Conservation (phyloP, 2,888 invertebrate genomes). For the Lapara coniferarum region DNA sequence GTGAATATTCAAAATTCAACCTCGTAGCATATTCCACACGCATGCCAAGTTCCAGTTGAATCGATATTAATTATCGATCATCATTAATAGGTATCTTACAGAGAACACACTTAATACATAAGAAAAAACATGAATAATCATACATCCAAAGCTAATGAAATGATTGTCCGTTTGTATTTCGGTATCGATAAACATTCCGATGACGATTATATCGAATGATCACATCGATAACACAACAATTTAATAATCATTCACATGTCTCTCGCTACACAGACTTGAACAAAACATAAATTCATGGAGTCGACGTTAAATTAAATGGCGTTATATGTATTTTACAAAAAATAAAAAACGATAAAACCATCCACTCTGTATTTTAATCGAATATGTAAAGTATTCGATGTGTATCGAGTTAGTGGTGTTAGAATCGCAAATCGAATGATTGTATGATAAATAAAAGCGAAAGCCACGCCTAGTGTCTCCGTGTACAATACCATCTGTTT, state of each 20-base stretch:
- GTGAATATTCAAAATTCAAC: constrained; percentile 35
- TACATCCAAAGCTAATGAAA: constrained; percentile 79
- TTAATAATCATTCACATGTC: constrained; percentile 65
- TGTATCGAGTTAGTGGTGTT: constrained; percentile 76
- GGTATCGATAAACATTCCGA: constrained; percentile 34
- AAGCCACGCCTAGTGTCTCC: constrained; percentile 81
- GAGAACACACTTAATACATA: constrained; percentile 55
- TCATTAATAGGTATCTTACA: constrained; percentile 49
- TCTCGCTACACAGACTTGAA: constrained; percentile 76
- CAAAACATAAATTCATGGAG: constrained; percentile 68
- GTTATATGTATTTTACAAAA: constrained; percentile 57
- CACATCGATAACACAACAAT: constrained; percentile 73
- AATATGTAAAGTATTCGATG: constrained; percentile 64
- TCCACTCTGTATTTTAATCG: constrained; percentile 47
- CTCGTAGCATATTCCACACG: constrained; percentile 51
- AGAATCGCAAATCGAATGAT: constrained; percentile 76
- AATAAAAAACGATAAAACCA: constrained; percentile 40
- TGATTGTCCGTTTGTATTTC: constrained; percentile 50
- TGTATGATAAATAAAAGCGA: constrained; percentile 79
- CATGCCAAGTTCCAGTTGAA: constrained; percentile 61
- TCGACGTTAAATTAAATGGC: constrained; percentile 56
- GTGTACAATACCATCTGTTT: constrained; percentile 89
- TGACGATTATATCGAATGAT: constrained; percentile 57
- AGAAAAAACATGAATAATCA: constrained; percentile 60
- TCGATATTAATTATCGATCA: constrained; percentile 40